These are phyloP conservation scores for Furcifer pardalis DNA, from an alignment of 2,797 vertebrate genomes.

Conservation along the genomic window DNA sequence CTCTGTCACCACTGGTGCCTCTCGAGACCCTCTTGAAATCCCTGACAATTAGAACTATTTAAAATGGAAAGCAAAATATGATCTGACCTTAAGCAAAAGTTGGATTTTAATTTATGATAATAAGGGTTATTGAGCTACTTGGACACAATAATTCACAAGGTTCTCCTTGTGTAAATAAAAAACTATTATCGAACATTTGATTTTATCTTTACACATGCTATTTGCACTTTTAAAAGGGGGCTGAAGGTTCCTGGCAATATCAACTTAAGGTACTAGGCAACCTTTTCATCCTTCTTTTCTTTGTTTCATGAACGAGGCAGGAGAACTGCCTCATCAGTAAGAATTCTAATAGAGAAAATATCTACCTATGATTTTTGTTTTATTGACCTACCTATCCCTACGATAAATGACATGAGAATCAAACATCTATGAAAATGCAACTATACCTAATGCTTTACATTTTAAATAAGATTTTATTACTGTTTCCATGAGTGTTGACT, in stretches of 20 bases:
- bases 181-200: background rate
- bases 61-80: background rate
- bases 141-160: background rate
- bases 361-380: background rate
- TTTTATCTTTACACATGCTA: background rate
- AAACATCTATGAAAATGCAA: conserved; percentile 19
- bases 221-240: background rate
- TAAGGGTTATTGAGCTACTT: background rate
- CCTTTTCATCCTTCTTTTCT: background rate
- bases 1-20: too few species aligned
- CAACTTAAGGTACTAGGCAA: background rate
- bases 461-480: conserved; percentile 40
- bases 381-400: background rate
- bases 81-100: background rate
- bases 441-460: conserved; percentile 9
- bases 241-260: background rate
- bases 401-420: background rate
- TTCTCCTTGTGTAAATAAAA: background rate
- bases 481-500: conserved; percentile 24
- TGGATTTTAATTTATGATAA: background rate
- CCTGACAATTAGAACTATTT: background rate
- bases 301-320: background rate
- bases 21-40: too few species aligned
- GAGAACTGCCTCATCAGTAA: background rate
- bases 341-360: background rate